Base-by-base conservation (phyloP, 1,140 invertebrate genomes). In the Pantala flavescens region DNA sequence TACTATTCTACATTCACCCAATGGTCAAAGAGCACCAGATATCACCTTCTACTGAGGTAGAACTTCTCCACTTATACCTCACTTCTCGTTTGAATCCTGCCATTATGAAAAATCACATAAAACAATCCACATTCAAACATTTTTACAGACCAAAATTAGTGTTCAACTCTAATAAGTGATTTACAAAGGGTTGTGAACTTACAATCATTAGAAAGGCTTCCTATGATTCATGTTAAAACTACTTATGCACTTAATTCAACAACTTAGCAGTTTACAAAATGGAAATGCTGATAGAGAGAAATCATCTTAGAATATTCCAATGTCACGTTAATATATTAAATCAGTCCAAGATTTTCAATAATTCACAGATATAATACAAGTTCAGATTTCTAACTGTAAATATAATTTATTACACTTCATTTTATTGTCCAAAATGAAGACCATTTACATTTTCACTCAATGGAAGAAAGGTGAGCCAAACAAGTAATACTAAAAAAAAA, bases 31-130 rank as follows among this genome's bases (percentile, higher is more conserved):
- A 63, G 49, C 49, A 63, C 49, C 49, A 63, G n/a, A 63, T 16
- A 63, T 63, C 49, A 63, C 49, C 49, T 63, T 63, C 49, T 63
- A 63, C 14, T 63, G 49, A 63, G 49, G 49, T 63, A 63, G 49
- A 63, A 63, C 28, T 63, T 63, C 49, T 21, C 16, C 49, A 63
- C 16, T 63, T 63, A 63, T 63, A 63, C 49, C 49, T 63, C 49
- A 63, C n/a, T 63, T 21, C 49, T 63, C 49, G n/a, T 19, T 63
- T 63, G 12, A 21, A 63, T 16, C 49, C 49, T 63, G 49, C 49
- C 49, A 19, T 12, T 63, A 63, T 21, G n/a, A 21, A 19, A 63
- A 63, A 63, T 63, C 14, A 16, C 49, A 63, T 21, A 63, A 63
- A 63, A 63, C 49, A 63, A 63, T 63, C 49, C 49, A 63, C 12